A percentile compares a stretch with the other conserved stretches of the same genome.
phyloP scores from a whole-genome alignment of 92 coral and sea anemone species.

The Heteractis magnifica region DNA sequence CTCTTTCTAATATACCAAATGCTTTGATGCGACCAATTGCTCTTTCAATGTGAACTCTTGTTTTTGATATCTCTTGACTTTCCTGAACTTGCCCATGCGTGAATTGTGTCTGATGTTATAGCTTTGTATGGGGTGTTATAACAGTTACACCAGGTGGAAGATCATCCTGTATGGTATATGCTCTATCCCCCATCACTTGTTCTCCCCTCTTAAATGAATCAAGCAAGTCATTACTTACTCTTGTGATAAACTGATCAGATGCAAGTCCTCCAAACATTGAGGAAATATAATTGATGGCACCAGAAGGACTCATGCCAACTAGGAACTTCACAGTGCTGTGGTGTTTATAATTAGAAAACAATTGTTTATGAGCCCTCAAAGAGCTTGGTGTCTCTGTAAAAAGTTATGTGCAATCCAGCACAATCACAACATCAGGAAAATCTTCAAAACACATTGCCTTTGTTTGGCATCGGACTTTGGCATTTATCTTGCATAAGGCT shows the following conservation, averaged over 20 bases:
- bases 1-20: neutral
- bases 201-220: constrained; percentile 34
- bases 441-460: constrained; percentile 20
- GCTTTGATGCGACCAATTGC: constrained; percentile 33
- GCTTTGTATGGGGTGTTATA: constrained; percentile 18
- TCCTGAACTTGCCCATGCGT: constrained; percentile 15
- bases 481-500: constrained; percentile 22
- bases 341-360: constrained; percentile 36
- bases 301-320: constrained; percentile 34
- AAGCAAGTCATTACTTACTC: constrained; percentile 25
- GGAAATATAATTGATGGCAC: constrained; percentile 29
- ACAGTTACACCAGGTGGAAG: constrained; percentile 9
- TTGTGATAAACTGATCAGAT: constrained; percentile 16
- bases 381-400: constrained; percentile 43
- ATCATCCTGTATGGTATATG: constrained; percentile 25
- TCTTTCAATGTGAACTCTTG: constrained; percentile 35
- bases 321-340: constrained; percentile 37
- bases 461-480: neutral
- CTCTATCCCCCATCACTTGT: constrained; percentile 31
- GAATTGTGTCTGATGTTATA: constrained; percentile 20
- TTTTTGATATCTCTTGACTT: constrained; percentile 19
- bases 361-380: constrained; percentile 20
- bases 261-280: constrained; percentile 33
- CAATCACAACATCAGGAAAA: constrained; percentile 36
- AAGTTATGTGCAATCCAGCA: constrained; percentile 35